Evolutionary conservation across 2,797 vertebrate genomes (phyloP).

Genomic region (Helostoma temminkii): DNA sequence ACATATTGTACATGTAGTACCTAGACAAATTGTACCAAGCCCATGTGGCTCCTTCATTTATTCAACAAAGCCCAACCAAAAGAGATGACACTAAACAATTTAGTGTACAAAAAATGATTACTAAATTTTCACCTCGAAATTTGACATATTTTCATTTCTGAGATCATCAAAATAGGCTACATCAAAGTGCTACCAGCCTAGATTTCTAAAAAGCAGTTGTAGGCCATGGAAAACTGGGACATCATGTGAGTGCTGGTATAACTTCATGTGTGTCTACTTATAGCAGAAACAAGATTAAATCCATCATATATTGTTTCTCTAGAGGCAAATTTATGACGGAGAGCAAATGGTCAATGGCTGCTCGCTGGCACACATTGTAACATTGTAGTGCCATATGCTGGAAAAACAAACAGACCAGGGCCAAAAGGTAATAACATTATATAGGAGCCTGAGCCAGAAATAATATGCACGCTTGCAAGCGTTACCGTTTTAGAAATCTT

Average conservation of each 20-base stretch:
- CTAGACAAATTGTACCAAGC: background rate
- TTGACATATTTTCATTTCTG: slow-evolving; percentile 26
- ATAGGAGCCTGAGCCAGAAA: background rate
- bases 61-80: slow-evolving; percentile 2
- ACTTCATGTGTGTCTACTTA: slow-evolving; percentile 75
- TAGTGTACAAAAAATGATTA: background rate
- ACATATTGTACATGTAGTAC: background rate
- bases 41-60: background rate
- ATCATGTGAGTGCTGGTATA: slow-evolving; percentile 65
- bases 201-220: slow-evolving; percentile 57
- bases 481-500: background rate
- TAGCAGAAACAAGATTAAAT: slow-evolving; percentile 50
- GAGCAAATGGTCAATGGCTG: slow-evolving; percentile 38
- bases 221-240: slow-evolving; percentile 75
- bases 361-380: background rate
- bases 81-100: slow-evolving; percentile 6
- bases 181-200: slow-evolving; percentile 53
- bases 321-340: slow-evolving; percentile 16
- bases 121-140: slow-evolving; percentile 4
- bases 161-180: slow-evolving; percentile 50
- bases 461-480: background rate
- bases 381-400: background rate
- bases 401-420: slow-evolving; percentile 23
- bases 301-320: slow-evolving; percentile 34
- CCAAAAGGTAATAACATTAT: slow-evolving; percentile 25